Evolutionary conservation across 2,888 invertebrate species (phyloP).

Genomic region (Copidosoma aretas): DNA sequence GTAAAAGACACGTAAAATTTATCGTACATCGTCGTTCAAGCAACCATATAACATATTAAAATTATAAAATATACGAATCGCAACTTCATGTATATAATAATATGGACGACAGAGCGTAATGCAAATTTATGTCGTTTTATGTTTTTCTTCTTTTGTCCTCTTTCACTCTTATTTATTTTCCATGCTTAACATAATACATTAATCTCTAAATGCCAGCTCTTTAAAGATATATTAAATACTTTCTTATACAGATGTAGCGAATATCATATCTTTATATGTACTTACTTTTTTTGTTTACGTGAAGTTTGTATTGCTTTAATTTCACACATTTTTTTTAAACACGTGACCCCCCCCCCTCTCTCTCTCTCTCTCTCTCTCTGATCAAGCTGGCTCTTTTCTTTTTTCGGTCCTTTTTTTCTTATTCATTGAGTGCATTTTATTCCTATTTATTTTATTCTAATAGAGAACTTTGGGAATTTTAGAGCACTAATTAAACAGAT

Average conservation of each 20-base stretch:
- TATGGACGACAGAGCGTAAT: slow-evolving; percentile 50
- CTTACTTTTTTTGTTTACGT: slow-evolving; percentile 18
- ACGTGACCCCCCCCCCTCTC: too few relatives aligned
- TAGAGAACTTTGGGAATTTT: slow-evolving; percentile 28
- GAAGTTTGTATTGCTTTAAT: slow-evolving; percentile 47
- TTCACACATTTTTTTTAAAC: slow-evolving; percentile 31
- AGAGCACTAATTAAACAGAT: slow-evolving; percentile 17
- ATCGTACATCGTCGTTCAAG: slow-evolving; percentile 44
- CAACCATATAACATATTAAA: slow-evolving; percentile 55
- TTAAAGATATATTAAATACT: slow-evolving; percentile 45
- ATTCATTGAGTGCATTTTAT: slow-evolving; percentile 7
- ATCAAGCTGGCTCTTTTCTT: slow-evolving; percentile 26
- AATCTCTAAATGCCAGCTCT: slow-evolving; percentile 45
- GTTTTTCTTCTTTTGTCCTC: slow-evolving; percentile 18
- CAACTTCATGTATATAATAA: slow-evolving; percentile 46
- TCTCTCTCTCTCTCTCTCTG: too few relatives aligned
- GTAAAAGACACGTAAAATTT: slow-evolving; percentile 59
- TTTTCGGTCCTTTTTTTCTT: slow-evolving; percentile 21
- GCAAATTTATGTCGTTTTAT: slow-evolving; percentile 31
- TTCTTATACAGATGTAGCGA: slow-evolving; percentile 49
- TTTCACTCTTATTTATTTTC: slow-evolving; percentile 30
- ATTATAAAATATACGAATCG: slow-evolving; percentile 57
- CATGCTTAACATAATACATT: slow-evolving; percentile 27
- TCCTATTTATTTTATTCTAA: slow-evolving; percentile 16
- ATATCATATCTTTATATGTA: slow-evolving; percentile 33